Evolutionary conservation across 2,888 invertebrate genomes (phyloP), one percentile per base, ranked within the genome.

Genomic region (Coelinius sp.): DNA sequence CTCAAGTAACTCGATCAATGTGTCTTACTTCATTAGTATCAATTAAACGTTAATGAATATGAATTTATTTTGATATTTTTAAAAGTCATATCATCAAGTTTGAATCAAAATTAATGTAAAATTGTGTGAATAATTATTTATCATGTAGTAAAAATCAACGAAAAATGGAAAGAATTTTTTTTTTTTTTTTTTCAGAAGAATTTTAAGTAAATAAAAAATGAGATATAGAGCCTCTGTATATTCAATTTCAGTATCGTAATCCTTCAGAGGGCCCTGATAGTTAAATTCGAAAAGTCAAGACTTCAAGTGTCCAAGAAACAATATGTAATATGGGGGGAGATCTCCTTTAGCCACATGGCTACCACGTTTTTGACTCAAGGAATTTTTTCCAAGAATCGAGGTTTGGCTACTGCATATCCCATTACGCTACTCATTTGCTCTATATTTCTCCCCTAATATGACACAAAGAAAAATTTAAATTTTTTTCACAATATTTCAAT

Each of bases 301-400:
- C n/a, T 8, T 56, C 38, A 38, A 68, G 56, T 73, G 59, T 76
- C 70, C 68, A 56, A 74, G 73, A 68, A 71, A 52, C 62, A 75
- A 56, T 68, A 31, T n/a, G n/a, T 52, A 75, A 56, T 68, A 27
- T 20, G 22, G 38, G 46, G 53, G 62, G 31, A 49, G 22, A 35
- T 38, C 44, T 46, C n/a, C 46, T n/a, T 62, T 59, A 31, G 38
- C 73, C 77, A 77, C 76, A 76, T 76, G 76, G 76, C 74, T 67
- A 70, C 64, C 76, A 76, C 75, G 71, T 77, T 76, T 75, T 46
- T 62, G 31, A 35, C 31, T 67, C 46, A 70, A 31, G 35, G 46
- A 70, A 63, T 75, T 71, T 75, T 75, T 76, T 73, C 75, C 68
- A 31, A 62, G 75, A 77, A 77, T 71, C 63, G 67, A 68, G n/a